phyloP scores from a whole-genome alignment of 2,797 vertebrate genomes.

The Salarias fasciatus region DNA sequence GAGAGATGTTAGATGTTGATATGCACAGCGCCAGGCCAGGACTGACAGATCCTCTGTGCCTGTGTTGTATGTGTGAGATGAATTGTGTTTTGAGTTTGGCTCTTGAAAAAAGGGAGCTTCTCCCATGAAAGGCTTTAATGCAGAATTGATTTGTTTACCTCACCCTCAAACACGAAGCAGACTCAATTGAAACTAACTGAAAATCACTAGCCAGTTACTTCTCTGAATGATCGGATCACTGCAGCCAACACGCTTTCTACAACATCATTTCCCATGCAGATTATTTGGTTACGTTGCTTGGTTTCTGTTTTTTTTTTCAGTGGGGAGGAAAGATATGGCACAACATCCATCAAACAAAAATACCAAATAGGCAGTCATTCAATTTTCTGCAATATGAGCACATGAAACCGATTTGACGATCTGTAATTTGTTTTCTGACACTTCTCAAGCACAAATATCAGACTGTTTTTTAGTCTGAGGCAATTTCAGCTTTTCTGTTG shows the following conservation, averaged over 20 bases:
- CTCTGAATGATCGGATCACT: slow-evolving; percentile 27
- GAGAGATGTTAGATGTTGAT: slow-evolving; percentile 26
- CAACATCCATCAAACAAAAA: background rate
- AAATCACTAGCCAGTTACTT: slow-evolving; percentile 47
- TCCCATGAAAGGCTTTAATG: slow-evolving; percentile 43
- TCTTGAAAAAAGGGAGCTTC: slow-evolving; percentile 15
- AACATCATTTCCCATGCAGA: slow-evolving; percentile 4
- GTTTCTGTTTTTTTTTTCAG: background rate
- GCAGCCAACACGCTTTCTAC: slow-evolving; percentile 1
- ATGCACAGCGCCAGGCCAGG: slow-evolving; percentile 15
- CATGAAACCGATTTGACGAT: background rate
- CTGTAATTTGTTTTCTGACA: background rate
- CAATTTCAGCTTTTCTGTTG: too few relatives aligned
- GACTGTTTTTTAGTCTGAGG: too few relatives aligned
- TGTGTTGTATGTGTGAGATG: slow-evolving; percentile 5
- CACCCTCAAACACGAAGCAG: slow-evolving; percentile 28
- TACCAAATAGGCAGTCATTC: background rate
- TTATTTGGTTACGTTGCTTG: background rate
- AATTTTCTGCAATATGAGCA: background rate
- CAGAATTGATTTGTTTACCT: slow-evolving; percentile 75
- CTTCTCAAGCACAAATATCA: background rate
- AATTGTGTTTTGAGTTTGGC: slow-evolving; percentile 38
- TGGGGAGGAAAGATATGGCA: background rate
- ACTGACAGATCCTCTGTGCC: slow-evolving; percentile 21
- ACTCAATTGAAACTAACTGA: slow-evolving; percentile 50